Evolutionary conservation across 1,140 invertebrate genomes (phyloP).

Genomic region (Eciton burchellii): DNA sequence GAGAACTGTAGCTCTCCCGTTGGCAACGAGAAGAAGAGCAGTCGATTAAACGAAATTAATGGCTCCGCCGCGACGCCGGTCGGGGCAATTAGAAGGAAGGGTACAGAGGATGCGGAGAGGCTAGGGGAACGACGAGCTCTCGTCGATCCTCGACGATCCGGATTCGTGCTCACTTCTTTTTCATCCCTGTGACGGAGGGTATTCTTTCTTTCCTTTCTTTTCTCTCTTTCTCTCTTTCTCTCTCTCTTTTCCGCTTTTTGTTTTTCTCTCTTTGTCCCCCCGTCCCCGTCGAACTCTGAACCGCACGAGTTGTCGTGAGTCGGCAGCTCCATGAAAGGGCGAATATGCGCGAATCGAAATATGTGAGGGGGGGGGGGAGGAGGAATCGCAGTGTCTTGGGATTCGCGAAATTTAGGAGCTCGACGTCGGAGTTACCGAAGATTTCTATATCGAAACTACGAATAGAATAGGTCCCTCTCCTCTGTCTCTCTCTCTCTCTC

Average conservation of each 20-base stretch:
- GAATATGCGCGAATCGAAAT: conserved; percentile 13
- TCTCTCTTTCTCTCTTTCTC: conserved; percentile 17
- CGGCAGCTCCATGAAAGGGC: conserved; percentile 10
- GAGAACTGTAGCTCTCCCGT: background rate
- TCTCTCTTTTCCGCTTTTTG: too few relatives aligned
- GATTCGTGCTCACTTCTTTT: conserved; percentile 37
- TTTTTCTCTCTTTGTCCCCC: background rate
- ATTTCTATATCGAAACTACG: background rate
- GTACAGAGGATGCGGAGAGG: background rate
- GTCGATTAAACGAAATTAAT: conserved; percentile 69
- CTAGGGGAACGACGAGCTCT: background rate
- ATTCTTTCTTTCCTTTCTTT: background rate
- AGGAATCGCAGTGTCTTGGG: conserved; percentile 20
- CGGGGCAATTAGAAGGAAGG: conserved; percentile 47
- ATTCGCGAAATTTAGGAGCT: conserved; percentile 41
- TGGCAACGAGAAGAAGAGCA: conserved; percentile 47
- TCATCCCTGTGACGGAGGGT: background rate
- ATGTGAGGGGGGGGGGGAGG: too few relatives aligned
- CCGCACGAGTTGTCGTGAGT: background rate
- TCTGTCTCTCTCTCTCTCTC: too few relatives aligned
- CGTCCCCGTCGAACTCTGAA: conserved; percentile 1
- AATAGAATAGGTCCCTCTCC: too few relatives aligned
- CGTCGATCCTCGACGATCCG: conserved; percentile 22
- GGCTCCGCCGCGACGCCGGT: conserved; percentile 30
- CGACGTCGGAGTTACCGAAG: background rate